Conservation (phyloP, 2,888 invertebrate genomes). For the Agrochola lota region DNA sequence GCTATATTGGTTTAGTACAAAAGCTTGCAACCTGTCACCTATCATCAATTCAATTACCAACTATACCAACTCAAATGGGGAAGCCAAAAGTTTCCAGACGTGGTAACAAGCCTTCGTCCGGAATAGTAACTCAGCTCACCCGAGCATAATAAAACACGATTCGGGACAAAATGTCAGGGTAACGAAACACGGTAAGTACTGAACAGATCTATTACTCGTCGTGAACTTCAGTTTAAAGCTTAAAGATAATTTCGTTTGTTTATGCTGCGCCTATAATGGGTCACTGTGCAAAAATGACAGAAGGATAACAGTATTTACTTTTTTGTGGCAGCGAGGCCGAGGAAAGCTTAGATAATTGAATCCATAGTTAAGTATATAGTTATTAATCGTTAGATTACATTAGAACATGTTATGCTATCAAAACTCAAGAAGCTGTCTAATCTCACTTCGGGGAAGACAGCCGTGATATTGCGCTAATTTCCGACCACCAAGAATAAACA, state of each 20-base stretch:
- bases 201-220: constrained; percentile 58
- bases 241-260: constrained; percentile 67
- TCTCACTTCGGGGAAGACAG: no score
- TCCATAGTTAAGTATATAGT: not conserved
- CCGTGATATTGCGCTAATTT: no score
- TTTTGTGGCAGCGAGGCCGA: no score
- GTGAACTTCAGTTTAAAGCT: constrained; percentile 66
- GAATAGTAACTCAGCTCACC: constrained; percentile 17
- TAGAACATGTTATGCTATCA: not conserved
- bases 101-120: not conserved
- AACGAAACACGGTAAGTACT: constrained; percentile 39
- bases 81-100: not conserved
- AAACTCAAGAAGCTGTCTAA: not conserved
- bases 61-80: not conserved
- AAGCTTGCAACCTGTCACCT: not conserved
- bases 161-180: constrained; percentile 41
- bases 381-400: not conserved
- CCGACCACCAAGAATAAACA: no score
- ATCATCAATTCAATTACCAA: not conserved
- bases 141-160: constrained; percentile 37
- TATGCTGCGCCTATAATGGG: constrained; percentile 56
- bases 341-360: not conserved
- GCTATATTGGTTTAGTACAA: not conserved
- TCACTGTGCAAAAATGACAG: constrained; percentile 4
- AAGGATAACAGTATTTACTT: not conserved